Evolutionary conservation across 2,797 vertebrate species (phyloP), one percentile per base, ranked within the genome.

Genomic region (Enteromius thamalakanensis): DNA sequence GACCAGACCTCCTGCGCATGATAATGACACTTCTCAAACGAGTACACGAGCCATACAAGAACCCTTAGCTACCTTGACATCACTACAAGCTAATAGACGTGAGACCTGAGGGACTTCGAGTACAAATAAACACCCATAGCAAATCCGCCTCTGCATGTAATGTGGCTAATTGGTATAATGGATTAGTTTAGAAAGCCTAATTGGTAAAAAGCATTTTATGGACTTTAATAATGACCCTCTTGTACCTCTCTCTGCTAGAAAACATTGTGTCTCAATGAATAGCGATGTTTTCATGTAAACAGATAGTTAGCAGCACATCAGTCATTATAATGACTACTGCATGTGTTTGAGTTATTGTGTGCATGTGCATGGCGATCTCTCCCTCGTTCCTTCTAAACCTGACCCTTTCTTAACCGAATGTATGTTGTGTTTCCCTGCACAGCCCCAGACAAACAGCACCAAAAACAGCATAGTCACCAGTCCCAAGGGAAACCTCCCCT

Each of bases 391-490:
- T 51, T 40, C 62, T 45, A 83, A 78, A 87, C 79, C 84, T 64
- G 58, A 51, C 58, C 68, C 71, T 62, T 83, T 29, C 84, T 90
- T 94, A 93, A 94, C 90, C 76, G 87, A 91, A 76, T 92, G 88
- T 90, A 91, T 94, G 89, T 90, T 91, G 82, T 95, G 89, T 96
- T 89, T 94, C 87, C 91, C 93, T 91, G 93, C 92, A 90, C 96
- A 98, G 97, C 97, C 97, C 82, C 96, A 97, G 96, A 96, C 96
- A 91, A 98, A 99, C 94, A 98, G 97, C 96, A 98, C 95, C 95
- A 98, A 97, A 97, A 97, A 97, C 96, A 97, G 96, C 88, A 94
- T 95, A 69, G 96, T 96, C 93, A 98, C 97, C 94, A 99, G 97
- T 92, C 97, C 97, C 88, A 99, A 99, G 93, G 98, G 97, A 94